phyloP scores from a whole-genome alignment of 1,140 invertebrate species.

The Lucilia sericata region DNA sequence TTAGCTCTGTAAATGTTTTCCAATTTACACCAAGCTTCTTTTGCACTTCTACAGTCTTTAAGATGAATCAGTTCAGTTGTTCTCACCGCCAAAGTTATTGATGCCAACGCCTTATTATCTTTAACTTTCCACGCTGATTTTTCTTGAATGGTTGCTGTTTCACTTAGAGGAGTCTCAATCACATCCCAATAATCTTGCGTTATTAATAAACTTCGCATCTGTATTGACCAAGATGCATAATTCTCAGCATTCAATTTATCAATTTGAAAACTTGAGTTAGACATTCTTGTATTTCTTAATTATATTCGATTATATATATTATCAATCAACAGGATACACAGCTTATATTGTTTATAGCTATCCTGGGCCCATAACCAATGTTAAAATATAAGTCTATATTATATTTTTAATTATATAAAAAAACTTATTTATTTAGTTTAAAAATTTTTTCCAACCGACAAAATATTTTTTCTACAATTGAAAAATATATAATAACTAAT shows the following conservation, averaged over 20 bases:
- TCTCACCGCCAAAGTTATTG: conserved; percentile 36
- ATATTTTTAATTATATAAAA: no score
- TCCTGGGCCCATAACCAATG: no score
- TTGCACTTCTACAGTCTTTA: conserved; percentile 31
- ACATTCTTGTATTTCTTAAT: no score
- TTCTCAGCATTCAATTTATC: conserved; percentile 38
- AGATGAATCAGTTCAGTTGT: conserved; percentile 37
- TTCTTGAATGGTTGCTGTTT: neutral
- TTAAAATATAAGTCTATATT: no score
- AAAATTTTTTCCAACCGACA: no score
- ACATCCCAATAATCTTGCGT: conserved; percentile 43
- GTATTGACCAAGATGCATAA: conserved; percentile 37
- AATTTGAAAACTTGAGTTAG: neutral
- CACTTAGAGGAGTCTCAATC: neutral
- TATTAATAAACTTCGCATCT: conserved; percentile 42
- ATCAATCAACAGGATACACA: no score
- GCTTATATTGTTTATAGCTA: no score
- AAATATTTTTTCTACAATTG: no score
- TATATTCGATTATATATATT: no score
- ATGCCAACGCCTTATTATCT: conserved; percentile 39
- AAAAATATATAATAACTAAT: no score
- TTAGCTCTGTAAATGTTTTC: conserved; percentile 34
- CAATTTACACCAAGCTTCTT: conserved; percentile 27
- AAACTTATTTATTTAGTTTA: no score
- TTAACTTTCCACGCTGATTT: neutral